Base-by-base conservation (phyloP, 2,113 vertebrate genomes). In the Corapipo altera region DNA sequence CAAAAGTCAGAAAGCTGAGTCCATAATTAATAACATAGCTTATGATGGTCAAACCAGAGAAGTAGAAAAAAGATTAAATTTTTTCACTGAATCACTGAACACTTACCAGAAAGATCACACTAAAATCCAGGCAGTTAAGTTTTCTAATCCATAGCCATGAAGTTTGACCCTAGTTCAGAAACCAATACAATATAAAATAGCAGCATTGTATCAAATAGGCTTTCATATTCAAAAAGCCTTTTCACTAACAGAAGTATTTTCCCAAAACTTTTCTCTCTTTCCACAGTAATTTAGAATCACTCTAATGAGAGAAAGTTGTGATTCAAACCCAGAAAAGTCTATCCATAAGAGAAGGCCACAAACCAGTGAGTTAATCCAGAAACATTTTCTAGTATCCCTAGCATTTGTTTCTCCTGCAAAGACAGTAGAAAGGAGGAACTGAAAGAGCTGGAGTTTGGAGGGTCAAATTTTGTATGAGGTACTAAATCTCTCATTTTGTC, bases 81-180 rank as follows among this genome's bases (percentile, higher is more conserved):
- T 96, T 96, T 96, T 93, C 85, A 88, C 64, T 92, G 96, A 90
- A 92, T 94, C 96, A 93, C 66, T 85, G 92, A 94, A 65, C 6
- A 0, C 49, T 57, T 87, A 76, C 73, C 76, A 72, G 92, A 86
- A 91, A 86, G 76, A 94, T 41, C 5, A 5, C 79, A 92, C 52
- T 96, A 94, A 95, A 96, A 92, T 78, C 65, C 37, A 69, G 80
- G 69, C 92, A 91, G 66, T 94, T 94, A 91, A 84, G 16, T 92
- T 94, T 89, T 72, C 61, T 88, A 81, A 96, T 93, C 86, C 85
- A 96, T 49, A 75, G 69, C 35, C 62, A 61, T 5, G 13, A 82
- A 69, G 35, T 75, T 66, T 88, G 83, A 94, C 70, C 49, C 49
- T 61, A 65, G 32, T 46, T 90, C 76, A 54, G 46, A 81, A 93